Conservation (phyloP, 2,888 invertebrate species). For the Chaetogeoica ovagalla region DNA sequence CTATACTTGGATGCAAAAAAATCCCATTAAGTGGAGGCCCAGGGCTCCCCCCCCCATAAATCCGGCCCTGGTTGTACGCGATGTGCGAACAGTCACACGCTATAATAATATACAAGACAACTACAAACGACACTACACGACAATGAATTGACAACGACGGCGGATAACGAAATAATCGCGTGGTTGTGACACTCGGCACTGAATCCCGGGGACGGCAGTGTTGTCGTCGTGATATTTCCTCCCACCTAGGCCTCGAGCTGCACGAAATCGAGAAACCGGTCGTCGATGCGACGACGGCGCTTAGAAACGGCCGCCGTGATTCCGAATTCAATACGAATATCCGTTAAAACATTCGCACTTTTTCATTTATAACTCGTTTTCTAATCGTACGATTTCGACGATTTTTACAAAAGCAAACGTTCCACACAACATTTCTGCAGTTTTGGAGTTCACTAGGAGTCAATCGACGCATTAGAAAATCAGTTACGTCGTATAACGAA, state of each 20-base stretch:
- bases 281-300: not conserved
- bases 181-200: no score
- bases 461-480: slow-evolving; percentile 21
- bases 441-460: slow-evolving; percentile 12
- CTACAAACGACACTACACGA: no score
- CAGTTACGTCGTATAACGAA: slow-evolving; percentile 18
- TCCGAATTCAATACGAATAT: slow-evolving; percentile 16
- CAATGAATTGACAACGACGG: no score
- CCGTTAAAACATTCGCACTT: slow-evolving; percentile 9
- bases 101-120: no score
- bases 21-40: no score
- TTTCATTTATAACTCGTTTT: slow-evolving; percentile 23
- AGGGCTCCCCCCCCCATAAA: no score
- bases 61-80: no score
- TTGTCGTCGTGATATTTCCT: no score
- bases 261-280: slow-evolving; percentile 4
- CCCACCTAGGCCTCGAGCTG: slow-evolving; percentile 18
- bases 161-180: no score
- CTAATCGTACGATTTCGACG: slow-evolving; percentile 25
- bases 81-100: no score
- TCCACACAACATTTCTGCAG: slow-evolving; percentile 4
- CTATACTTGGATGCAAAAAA: no score
- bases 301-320: not conserved
- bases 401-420: slow-evolving; percentile 23
- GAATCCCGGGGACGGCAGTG: no score